These are phyloP conservation scores for Stenotaenia linearis DNA, from an alignment of 2,888 invertebrate species.

Conservation along the genomic window DNA sequence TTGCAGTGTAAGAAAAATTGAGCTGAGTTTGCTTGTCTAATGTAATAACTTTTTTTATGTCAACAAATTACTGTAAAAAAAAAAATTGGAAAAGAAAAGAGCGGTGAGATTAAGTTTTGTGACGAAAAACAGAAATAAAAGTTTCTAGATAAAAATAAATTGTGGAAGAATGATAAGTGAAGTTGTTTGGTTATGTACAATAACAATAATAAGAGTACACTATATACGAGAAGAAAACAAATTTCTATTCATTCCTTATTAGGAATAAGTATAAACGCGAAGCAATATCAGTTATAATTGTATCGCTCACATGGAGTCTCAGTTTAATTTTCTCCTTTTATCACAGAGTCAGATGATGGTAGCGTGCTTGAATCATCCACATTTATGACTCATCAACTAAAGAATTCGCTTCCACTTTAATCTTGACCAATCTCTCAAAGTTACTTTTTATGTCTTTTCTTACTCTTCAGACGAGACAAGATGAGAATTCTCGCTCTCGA, in stretches of 20 bases:
- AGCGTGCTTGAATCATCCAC: constrained; percentile 14
- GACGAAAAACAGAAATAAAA: not conserved
- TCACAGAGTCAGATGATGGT: constrained; percentile 13
- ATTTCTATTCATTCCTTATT: not conserved
- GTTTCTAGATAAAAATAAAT: not conserved
- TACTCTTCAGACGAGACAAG: constrained; percentile 12
- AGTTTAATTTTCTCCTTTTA: constrained; percentile 15
- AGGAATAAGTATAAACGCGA: not conserved
- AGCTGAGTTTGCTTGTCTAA: not conserved
- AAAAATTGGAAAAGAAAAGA: not conserved
- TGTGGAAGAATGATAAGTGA: not conserved
- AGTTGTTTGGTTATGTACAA: not conserved
- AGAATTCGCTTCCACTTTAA: constrained; percentile 15
- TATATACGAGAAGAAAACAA: not conserved
- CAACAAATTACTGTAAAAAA: not conserved
- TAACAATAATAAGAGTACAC: not conserved
- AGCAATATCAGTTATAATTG: not conserved
- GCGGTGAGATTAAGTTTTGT: not conserved
- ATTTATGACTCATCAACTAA: constrained; percentile 15
- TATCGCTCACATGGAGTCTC: not conserved
- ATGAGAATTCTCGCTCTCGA: not conserved
- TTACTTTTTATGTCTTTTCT: constrained; percentile 19
- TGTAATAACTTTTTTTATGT: not conserved
- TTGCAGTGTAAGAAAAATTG: not conserved
- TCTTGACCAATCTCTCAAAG: constrained; percentile 19